Evolutionary conservation across 2,113 vertebrate species (phyloP).

Genomic region (Chaetops frenatus): DNA sequence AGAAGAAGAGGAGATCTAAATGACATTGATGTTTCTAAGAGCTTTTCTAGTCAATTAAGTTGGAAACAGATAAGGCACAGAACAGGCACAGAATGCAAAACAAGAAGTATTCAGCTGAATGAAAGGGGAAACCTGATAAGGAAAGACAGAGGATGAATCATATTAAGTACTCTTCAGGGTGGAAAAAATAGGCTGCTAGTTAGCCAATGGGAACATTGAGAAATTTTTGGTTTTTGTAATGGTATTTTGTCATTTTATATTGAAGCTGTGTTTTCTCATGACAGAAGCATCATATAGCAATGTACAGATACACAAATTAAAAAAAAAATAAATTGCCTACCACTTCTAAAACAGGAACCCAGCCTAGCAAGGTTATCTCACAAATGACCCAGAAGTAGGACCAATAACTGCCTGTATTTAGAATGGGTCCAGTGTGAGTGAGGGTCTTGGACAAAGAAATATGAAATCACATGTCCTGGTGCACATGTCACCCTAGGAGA

Average conservation of each 20-base stretch:
- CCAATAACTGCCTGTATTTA: background rate
- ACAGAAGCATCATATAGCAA: background rate
- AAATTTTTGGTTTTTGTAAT: background rate
- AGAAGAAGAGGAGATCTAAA: background rate
- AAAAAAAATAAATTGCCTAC: background rate
- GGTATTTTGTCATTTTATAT: background rate
- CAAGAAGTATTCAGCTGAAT: background rate
- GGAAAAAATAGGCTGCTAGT: background rate
- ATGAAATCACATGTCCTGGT: background rate
- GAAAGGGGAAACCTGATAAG: constrained; percentile 12
- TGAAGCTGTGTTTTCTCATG: background rate
- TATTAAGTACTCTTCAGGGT: background rate
- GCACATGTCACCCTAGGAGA: no score
- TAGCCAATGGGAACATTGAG: background rate
- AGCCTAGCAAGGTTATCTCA: background rate
- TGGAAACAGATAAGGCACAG: background rate
- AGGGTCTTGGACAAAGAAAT: background rate
- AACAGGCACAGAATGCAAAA: background rate
- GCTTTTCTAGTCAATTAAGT: constrained; percentile 1
- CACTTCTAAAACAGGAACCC: background rate
- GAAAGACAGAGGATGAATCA: background rate
- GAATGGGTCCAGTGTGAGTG: background rate
- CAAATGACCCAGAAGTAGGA: background rate
- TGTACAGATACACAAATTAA: background rate
- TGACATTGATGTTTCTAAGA: background rate